phyloP scores from a whole-genome alignment of 2,888 invertebrate genomes.

The Gari tellinella region DNA sequence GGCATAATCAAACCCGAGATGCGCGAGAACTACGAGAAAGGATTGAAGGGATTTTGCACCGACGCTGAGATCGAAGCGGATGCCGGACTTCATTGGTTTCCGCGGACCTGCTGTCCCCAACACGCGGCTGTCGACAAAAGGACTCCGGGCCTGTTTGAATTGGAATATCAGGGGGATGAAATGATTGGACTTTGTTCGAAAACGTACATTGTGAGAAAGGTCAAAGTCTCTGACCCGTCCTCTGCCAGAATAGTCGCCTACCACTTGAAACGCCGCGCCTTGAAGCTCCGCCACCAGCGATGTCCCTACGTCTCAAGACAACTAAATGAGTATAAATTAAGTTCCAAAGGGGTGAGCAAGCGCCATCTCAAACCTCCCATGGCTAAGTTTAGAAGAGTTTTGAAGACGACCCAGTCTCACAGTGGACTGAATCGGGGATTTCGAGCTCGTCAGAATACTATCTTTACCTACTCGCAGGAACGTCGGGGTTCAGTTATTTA shows the following conservation, averaged over 20 bases:
- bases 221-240: no score
- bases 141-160: no score
- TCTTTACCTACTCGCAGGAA: slow-evolving; percentile 29
- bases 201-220: no score
- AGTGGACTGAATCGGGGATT: slow-evolving; percentile 27
- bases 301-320: neutral
- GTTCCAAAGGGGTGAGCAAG: slow-evolving; percentile 42
- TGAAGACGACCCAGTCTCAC: slow-evolving; percentile 18
- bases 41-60: slow-evolving; percentile 23
- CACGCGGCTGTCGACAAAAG: no score
- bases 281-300: neutral
- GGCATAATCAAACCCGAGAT: slow-evolving; percentile 37
- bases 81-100: slow-evolving; percentile 42
- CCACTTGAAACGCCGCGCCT: neutral
- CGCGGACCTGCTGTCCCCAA: slow-evolving; percentile 45
- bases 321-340: slow-evolving; percentile 40
- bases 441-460: slow-evolving; percentile 15
- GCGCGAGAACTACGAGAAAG: slow-evolving; percentile 8
- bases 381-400: slow-evolving; percentile 27
- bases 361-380: slow-evolving; percentile 20
- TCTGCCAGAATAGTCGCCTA: slow-evolving; percentile 7
- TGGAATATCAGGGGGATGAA: no score
- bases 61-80: slow-evolving; percentile 31
- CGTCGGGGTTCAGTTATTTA: slow-evolving; percentile 34
- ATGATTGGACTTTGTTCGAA: no score